Percentiles rank a stretch among this genome's conserved stretches.
Evolutionary conservation across 1,140 invertebrate species (phyloP).

Genomic region (Lethocerus indicus): DNA sequence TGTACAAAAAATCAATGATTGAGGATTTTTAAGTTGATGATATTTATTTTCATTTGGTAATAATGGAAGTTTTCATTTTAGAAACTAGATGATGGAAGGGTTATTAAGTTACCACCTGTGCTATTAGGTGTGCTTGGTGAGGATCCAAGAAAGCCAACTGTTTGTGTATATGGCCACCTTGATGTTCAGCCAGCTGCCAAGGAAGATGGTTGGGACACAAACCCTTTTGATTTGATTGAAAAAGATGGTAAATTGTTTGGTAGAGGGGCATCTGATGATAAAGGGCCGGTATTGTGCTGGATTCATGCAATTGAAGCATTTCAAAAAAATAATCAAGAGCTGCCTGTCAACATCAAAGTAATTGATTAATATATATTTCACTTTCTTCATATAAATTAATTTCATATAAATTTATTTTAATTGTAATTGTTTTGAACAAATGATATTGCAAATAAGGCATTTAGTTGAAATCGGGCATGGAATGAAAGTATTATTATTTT

Average conservation of each 20-base stretch:
- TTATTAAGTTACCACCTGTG: constrained; percentile 71
- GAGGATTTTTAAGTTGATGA: not conserved
- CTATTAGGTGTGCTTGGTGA: constrained; percentile 69
- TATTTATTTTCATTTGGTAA: not conserved
- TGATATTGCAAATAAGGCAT: no score
- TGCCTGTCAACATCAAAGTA: constrained; percentile 88
- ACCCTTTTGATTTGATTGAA: constrained; percentile 82
- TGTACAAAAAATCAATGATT: no score
- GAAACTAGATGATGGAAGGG: constrained; percentile 48
- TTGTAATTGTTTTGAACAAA: constrained; percentile 1
- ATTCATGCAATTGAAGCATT: constrained; percentile 83
- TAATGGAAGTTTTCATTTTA: constrained; percentile 20
- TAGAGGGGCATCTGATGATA: constrained; percentile 86
- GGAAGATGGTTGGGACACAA: constrained; percentile 89
- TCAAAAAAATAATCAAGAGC: constrained; percentile 43
- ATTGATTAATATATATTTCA: constrained; percentile 4
- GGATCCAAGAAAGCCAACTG: constrained; percentile 75
- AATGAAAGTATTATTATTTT: no score
- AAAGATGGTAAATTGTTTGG: constrained; percentile 84
- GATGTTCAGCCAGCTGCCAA: constrained; percentile 90
- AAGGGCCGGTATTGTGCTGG: constrained; percentile 86
- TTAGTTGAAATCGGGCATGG: no score
- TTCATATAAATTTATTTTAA: no score
- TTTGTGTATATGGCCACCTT: constrained; percentile 92
- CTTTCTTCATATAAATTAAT: no score